Base-by-base conservation (phyloP, 2,888 invertebrate species). In the Anthophora plumipes region DNA sequence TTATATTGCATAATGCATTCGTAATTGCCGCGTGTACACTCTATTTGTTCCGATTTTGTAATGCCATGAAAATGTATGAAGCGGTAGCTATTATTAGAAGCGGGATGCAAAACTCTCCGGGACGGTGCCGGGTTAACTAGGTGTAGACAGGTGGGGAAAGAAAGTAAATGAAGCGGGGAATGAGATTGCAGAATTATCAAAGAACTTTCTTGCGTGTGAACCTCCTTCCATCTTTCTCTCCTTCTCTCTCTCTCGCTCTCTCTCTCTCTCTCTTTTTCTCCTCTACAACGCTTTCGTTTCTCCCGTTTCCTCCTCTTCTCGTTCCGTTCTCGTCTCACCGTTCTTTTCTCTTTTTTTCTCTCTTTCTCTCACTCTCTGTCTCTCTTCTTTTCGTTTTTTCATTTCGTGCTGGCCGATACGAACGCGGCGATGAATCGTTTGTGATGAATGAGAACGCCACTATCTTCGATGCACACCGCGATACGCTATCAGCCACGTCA, bases 1-100 rank as follows among this genome's bases (percentile, higher is more conserved):
- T 93, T 93, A 93, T 93, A 92, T 91, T 91, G 92, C 92, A 93
- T 93, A 93, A 93, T 93, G 92, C 92, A 92, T 92, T 91, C 90
- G 90, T 92, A 91, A 93, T 93, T 93, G 91, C 91, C 91, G 90
- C 91, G 91, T 92, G 91, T 91, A 92, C 92, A 91, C 92, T 92
- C 92, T 92, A 93, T 93, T 93, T 93, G 92, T 92, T 92, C 91
- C 91, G 92, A 92, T 93, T 92, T 91, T 92, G 92, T 92, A 92
- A 92, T 91, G 89, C 89, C 92, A 93, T 93, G 92, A 93, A 93
- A 93, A 93, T 93, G 92, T 93, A 93, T 92, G 92, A 93, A 91
- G 91, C 90, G 85, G 89, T 90, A 86, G 90, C 91, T 93, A 92
- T 93, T 93, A 92, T 93, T 92, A 91, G 90, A 90, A 92, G 89